Conservation (phyloP, 2,888 invertebrate species). For the Chrysolina oricalcia region DNA sequence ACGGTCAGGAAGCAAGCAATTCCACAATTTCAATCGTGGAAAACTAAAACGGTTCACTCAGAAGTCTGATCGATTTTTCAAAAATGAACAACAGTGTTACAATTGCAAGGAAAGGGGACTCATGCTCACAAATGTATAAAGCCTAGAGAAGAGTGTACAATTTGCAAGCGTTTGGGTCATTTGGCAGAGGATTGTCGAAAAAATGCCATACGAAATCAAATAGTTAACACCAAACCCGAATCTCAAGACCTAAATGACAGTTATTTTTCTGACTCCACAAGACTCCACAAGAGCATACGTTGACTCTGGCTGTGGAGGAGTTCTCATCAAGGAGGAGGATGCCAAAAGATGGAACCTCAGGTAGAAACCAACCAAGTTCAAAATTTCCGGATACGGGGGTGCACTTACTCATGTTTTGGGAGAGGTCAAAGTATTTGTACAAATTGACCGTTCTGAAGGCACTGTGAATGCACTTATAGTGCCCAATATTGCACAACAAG, state of each 20-base stretch:
- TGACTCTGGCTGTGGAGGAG: not conserved
- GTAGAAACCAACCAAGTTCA: not conserved
- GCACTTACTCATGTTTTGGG: not conserved
- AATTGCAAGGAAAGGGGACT: not conserved
- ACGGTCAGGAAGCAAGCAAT: too few species aligned
- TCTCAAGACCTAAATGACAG: not conserved
- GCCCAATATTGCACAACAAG: not conserved
- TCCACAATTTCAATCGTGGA: too few species aligned
- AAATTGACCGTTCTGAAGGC: not conserved
- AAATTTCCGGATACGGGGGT: not conserved
- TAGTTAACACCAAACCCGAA: not conserved
- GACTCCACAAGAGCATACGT: not conserved
- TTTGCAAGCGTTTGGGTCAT: slow-evolving; percentile 22
- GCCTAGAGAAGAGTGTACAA: slow-evolving; percentile 14
- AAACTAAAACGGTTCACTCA: too few species aligned
- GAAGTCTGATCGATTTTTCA: too few species aligned
- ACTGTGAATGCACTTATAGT: not conserved
- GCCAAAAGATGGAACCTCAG: not conserved
- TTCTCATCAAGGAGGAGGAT: not conserved
- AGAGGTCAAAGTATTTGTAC: not conserved
- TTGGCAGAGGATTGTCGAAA: slow-evolving; percentile 13
- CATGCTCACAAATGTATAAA: not conserved
- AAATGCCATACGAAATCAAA: not conserved
- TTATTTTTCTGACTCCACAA: not conserved
- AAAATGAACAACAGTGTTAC: too few species aligned